phyloP scores from a whole-genome alignment of 2,797 vertebrate genomes.

The Xenentodon cancila region DNA sequence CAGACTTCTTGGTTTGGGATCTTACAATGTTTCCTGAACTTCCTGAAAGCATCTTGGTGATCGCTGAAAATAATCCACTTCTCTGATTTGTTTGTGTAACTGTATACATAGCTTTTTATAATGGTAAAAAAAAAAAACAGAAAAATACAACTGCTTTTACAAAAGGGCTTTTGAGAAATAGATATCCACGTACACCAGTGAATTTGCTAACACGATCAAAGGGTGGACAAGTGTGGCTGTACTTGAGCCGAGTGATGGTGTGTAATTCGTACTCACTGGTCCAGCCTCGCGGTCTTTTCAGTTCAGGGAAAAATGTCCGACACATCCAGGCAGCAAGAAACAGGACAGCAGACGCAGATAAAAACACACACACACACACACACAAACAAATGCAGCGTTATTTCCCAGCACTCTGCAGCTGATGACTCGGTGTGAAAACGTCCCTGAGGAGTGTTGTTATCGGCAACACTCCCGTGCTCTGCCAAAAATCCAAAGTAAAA shows the following conservation, averaged over 20 bases:
- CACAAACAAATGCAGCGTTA: constrained; percentile 28
- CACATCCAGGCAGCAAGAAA: constrained; percentile 60
- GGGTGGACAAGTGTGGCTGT: neutral
- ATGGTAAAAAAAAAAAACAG: too few relatives aligned
- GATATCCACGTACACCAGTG: too few relatives aligned
- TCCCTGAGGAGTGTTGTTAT: constrained; percentile 51
- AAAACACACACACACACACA: constrained; percentile 33
- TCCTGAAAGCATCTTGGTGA: too few relatives aligned
- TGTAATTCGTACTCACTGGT: constrained; percentile 84
- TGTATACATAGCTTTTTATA: too few relatives aligned
- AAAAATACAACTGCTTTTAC: too few relatives aligned
- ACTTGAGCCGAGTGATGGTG: neutral
- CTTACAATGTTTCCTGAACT: too few relatives aligned
- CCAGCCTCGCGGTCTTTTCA: constrained; percentile 89
- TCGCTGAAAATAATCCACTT: too few relatives aligned
- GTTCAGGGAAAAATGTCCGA: constrained; percentile 51
- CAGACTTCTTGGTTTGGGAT: too few relatives aligned
- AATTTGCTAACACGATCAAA: neutral
- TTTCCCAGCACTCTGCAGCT: constrained; percentile 43
- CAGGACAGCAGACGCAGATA: constrained; percentile 56
- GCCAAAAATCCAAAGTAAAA: constrained; percentile 41
- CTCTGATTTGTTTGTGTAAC: too few relatives aligned
- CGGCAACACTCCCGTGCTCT: constrained; percentile 31
- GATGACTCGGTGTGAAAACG: constrained; percentile 56
- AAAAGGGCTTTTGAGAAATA: too few relatives aligned